A percentile compares a stretch with the other conserved stretches of the same genome.
Evolutionary conservation across 2,888 invertebrate species (phyloP).

Genomic region (Drosophila niveifrons): DNA sequence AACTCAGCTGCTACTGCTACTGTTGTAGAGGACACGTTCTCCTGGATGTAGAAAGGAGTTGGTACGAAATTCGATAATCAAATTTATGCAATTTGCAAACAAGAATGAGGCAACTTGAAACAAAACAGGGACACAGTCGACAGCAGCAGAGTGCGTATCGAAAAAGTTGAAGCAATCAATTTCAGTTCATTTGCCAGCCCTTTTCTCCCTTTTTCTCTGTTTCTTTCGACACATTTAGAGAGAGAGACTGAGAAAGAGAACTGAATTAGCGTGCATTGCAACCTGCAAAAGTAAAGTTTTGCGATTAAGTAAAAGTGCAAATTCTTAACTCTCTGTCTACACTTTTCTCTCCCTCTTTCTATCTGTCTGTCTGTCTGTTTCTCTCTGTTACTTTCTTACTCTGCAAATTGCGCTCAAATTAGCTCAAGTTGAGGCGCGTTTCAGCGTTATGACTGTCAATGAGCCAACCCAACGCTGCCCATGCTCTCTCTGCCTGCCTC

Average conservation of each 20-base stretch:
- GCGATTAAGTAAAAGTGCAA: constrained; percentile 76
- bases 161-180: constrained; percentile 76
- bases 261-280: constrained; percentile 71
- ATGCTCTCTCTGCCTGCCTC: constrained; percentile 59
- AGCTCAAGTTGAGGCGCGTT: constrained; percentile 72
- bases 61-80: constrained; percentile 61
- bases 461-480: constrained; percentile 62
- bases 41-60: constrained; percentile 12
- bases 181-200: constrained; percentile 51
- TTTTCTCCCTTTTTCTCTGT: constrained; percentile 13
- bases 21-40: constrained; percentile 33
- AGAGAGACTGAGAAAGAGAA: constrained; percentile 22
- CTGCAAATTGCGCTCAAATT: constrained; percentile 74
- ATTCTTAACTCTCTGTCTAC: constrained; percentile 56
- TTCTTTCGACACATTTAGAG: constrained; percentile 11
- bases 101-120: constrained; percentile 57
- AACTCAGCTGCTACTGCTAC: not conserved
- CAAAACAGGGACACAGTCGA: constrained; percentile 50
- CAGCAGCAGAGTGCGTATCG: constrained; percentile 30
- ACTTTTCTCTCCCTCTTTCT: constrained; percentile 15
- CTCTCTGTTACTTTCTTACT: constrained; percentile 5
- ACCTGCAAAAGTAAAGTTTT: constrained; percentile 74
- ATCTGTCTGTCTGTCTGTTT: not conserved
- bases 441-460: constrained; percentile 80
- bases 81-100: constrained; percentile 70